Conservation (phyloP, 2,113 vertebrate genomes). For the Sus scrofa region T2T-Sscrofa CM000820.6:130146501-130147000, state of each 20-base stretch:
- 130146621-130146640: background rate
- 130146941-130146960: background rate
- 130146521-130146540: background rate
- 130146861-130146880: background rate
- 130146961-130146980: background rate
- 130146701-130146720: background rate
- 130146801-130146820: background rate
- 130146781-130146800: background rate
- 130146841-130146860: background rate
- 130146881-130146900: background rate
- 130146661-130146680: background rate
- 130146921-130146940: background rate
- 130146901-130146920: background rate
- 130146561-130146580: background rate
- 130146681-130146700: background rate
- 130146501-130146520: background rate
- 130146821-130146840: background rate
- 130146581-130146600: background rate
- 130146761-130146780: background rate
- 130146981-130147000: background rate
- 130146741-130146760: background rate
- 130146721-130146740: background rate
- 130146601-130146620: background rate
- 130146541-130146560: background rate
- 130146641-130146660: background rate